Base-by-base conservation (phyloP, 2,113 vertebrate species). In the Leptobrachium leishanense region DNA sequence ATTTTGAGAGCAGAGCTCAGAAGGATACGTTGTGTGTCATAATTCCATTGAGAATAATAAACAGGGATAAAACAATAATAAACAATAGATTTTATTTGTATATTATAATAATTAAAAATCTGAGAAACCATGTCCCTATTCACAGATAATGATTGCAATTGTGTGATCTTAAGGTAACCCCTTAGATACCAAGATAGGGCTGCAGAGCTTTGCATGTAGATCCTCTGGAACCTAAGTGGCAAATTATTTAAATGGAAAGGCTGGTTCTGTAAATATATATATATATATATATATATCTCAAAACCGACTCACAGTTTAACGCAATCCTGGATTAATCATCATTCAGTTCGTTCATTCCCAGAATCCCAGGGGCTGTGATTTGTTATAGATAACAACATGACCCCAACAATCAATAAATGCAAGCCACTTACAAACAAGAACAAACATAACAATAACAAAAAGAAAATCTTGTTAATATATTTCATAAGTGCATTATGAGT, bases 81-180 rank as follows among this genome's bases (percentile, higher is more conserved):
- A 10, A 43, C 66, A 68, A 20, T 54, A 68, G 46, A 50, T 50
- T 50, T 50, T 50, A 39, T 63, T 2, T 55, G 53, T 57, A 57
- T 43, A 43, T 57, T 39, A 39, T 57, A 68, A 75, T n/a, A 67
- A 13, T 44, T 63, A 43, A 44, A 74, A 74, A 63, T 44, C 59
- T 64, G 11, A 74, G 59, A 63, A 50, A 74, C 57, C 57, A 44
- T 31, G 57, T 68, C n/a, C 39, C 20, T 8, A 43, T 55, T 57
- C 53, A 76, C 74, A 67, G 75, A 41, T 59, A 31, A 55, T 55
- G 46, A 40, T 53, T 11, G 40, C 43, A 68, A 76, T 46, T 68
- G 64, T 42, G 63, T 66, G 64, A 59, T 53, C 5, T 40, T 66
- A 54, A 12, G 15, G 46, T 50, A 50, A 50, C 46, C 46, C 20